A percentile compares a stretch with the other conserved stretches of the same genome.
Evolutionary conservation across 64 coral and sea anemone genomes (phyloP).

Genomic region (Montipora foliosa): DNA sequence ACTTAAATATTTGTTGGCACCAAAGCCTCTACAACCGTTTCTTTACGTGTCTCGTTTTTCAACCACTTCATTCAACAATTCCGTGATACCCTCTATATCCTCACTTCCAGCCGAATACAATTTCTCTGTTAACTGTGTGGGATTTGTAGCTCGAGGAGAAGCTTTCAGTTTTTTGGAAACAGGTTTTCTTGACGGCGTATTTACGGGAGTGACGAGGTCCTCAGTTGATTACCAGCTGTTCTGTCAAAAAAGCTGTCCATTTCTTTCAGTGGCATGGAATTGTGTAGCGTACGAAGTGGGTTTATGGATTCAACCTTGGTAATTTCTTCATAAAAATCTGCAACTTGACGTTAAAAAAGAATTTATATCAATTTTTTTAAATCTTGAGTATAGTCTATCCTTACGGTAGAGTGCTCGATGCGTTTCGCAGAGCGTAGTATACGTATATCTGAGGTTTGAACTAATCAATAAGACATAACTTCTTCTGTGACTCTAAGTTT

Average conservation of each 20-base stretch:
- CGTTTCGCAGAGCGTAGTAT: no score
- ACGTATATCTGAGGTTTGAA: no score
- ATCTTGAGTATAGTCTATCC: no score
- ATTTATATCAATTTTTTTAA: neutral
- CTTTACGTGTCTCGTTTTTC: constrained; percentile 20
- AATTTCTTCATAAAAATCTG: constrained; percentile 65
- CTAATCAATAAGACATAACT: no score
- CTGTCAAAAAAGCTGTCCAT: constrained; percentile 58
- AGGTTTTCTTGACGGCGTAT: constrained; percentile 54
- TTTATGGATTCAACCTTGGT: constrained; percentile 51
- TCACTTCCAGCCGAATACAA: neutral
- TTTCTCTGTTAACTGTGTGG: neutral
- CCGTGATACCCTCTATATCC: neutral
- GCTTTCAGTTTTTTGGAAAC: constrained; percentile 22
- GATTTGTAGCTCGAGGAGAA: neutral
- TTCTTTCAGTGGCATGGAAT: constrained; percentile 27
- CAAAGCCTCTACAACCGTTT: neutral
- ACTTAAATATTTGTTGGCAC: no score
- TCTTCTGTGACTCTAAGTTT: no score
- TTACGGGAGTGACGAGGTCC: constrained; percentile 40
- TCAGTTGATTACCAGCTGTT: constrained; percentile 21
- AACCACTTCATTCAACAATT: neutral
- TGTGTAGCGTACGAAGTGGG: constrained; percentile 58
- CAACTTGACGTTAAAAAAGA: constrained; percentile 2
- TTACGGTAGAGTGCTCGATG: no score